Base-by-base conservation (phyloP, 1,140 invertebrate species). In the Drosophila micromelanica region DNA sequence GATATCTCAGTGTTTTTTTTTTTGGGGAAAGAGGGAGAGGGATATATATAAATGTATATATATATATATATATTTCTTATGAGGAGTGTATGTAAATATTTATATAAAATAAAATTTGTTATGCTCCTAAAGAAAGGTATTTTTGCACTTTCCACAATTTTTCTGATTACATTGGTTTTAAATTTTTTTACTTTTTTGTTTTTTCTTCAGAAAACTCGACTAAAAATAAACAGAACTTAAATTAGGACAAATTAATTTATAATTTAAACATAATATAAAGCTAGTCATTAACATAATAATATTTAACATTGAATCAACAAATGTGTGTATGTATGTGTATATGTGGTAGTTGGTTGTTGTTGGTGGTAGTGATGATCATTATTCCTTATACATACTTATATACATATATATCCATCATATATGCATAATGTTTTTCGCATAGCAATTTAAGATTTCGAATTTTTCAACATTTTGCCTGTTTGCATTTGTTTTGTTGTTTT, bases 251-350 rank as follows among this genome's bases (percentile, higher is more conserved):
- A 86, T 82, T 85, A 84, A 73, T 76, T 65, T 87, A 76, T 82
- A 82, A 78, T 46, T 79, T 71, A 70, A 78, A 82, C 49, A 57
- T 77, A 87, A 67, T 64, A 63, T 86, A 81, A 82, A 68, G 51
- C 80, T 87, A 86, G 52, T 69, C 65, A 67, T 81, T 62, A 82
- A 80, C 71, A 74, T 89, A 89, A 79, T 82, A 89, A 86, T 86
- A 81, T 82, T 85, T 82, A 87, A 89, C 84, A 87, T 89, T 89
- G 79, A 89, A 70, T 87, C 84, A 87, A 87, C 84, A 86, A 90
- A 86, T 81, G 75, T 90, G 79, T 87, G 62, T 78, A 27, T 27
- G 27, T 27, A 27, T 27, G 27, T 27, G 27, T 27, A 6, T 27
- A 63, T 84, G 51, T 78, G 43, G 72, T 67, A 55, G 40, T 70